Evolutionary conservation across 2,888 invertebrate genomes (phyloP), one percentile per base, ranked within the genome.

Genomic region (Xestobium rufovillosum): DNA sequence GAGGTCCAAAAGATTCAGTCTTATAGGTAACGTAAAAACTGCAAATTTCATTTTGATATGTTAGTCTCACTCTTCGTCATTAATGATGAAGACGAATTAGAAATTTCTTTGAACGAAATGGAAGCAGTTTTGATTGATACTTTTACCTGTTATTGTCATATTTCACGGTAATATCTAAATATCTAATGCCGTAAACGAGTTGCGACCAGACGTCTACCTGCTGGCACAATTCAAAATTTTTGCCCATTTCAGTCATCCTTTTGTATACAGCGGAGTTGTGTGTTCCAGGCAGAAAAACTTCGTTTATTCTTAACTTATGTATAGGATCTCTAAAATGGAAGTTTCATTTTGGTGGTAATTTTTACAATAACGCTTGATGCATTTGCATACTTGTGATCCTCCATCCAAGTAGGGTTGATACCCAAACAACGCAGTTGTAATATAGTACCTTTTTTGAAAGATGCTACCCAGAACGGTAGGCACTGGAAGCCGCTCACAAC

Each of bases 351-450:
- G 23, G 26, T 14, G 25, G 10, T 11, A 9, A 6, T 6, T 6
- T 23, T 23, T 23, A 23, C 23, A 23, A 8, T 23, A 23, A 8
- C n/a, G 23, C 8, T 8, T 8, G n/a, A n/a, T 8, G 8, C n/a
- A 8, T 8, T 8, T n/a, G n/a, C 53, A 50, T 61, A 65, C 65
- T 63, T 65, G 60, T 63, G 63, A 60, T 85, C 80, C 52, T 75
- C 73, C 86, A 89, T 86, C 89, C 90, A 90, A 14, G 81, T 83
- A 0, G 89, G 88, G 57, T 83, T 80, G 43, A 86, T 83, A 57
- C 79, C 80, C 14, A 90, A 64, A 55, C 89, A 89, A 50, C 80
- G 76, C 34, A 71, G 72, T 27, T 78, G 70, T 16, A 76, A 62
- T 41, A 82, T 72, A 12, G 68, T 41, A 17, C 51, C 69, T 9